phyloP scores from a whole-genome alignment of 1,140 invertebrate genomes.

The Papilio polytes region DNA sequence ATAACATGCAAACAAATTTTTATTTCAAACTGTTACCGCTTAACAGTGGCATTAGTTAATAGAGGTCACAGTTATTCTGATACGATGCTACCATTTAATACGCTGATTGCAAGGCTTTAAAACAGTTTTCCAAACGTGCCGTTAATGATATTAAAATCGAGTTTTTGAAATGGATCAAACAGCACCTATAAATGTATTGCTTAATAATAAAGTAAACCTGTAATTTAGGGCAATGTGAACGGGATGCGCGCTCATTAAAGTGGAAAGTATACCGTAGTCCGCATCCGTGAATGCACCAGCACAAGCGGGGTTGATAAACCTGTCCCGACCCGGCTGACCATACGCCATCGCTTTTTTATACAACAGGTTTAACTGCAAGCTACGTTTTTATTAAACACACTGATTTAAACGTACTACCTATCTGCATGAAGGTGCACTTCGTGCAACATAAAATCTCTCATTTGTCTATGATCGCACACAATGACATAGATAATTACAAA shows the following conservation, averaged over 20 bases:
- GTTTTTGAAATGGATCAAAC: constrained; percentile 6
- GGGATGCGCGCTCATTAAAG: constrained; percentile 71
- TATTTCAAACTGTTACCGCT: not conserved
- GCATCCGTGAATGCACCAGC: constrained; percentile 67
- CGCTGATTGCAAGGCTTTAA: not conserved
- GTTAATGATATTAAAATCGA: constrained; percentile 30
- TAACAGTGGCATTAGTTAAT: not conserved
- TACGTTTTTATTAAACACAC: constrained; percentile 19
- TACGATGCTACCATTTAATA: not conserved
- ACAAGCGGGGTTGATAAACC: constrained; percentile 71
- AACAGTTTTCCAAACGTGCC: not conserved
- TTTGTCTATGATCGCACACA: not conserved
- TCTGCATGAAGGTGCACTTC: not conserved
- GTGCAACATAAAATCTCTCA: not conserved
- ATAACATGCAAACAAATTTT: not conserved
- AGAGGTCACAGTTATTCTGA: constrained; percentile 2
- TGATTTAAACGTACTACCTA: constrained; percentile 1
- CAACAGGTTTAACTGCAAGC: constrained; percentile 57
- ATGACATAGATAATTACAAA: not conserved
- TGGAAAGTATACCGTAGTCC: constrained; percentile 72
- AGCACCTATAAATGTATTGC: constrained; percentile 27
- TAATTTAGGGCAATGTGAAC: constrained; percentile 59
- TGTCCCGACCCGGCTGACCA: constrained; percentile 57
- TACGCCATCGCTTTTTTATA: constrained; percentile 61
- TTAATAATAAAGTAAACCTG: constrained; percentile 37